Conservation (phyloP, 2,797 vertebrate species). For the Sebastes cheni region DNA sequence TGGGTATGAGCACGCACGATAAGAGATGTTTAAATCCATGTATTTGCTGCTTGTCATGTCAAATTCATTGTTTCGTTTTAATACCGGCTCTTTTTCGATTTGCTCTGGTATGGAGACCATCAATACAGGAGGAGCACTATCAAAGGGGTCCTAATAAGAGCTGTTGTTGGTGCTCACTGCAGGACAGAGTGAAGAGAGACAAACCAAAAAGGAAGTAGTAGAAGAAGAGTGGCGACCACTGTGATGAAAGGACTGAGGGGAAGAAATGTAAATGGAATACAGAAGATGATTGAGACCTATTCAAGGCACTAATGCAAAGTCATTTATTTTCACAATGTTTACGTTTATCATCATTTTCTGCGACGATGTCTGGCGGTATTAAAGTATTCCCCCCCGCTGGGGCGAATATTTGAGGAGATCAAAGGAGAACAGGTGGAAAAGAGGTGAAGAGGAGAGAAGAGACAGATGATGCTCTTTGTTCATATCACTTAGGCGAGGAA, state of each 20-base stretch:
- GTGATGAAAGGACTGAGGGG: slow-evolving; percentile 22
- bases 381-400: background rate
- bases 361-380: slow-evolving; percentile 8
- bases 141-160: slow-evolving; percentile 9
- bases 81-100: background rate
- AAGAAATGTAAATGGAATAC: background rate
- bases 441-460: background rate
- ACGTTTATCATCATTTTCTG: slow-evolving; percentile 25
- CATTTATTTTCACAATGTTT: background rate
- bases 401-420: slow-evolving; percentile 20
- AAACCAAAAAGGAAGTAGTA: background rate
- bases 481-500: background rate
- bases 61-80: background rate
- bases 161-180: background rate
- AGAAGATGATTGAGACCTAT: slow-evolving; percentile 30
- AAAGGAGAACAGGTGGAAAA: slow-evolving; percentile 16
- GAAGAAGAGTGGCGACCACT: background rate
- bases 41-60: background rate
- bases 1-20: background rate
- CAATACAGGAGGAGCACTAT: background rate
- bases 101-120: background rate
- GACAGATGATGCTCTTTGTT: slow-evolving; percentile 6
- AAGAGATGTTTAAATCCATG: background rate
- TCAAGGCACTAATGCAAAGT: slow-evolving; percentile 3
- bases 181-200: background rate